Percentiles rank a stretch among this genome's conserved stretches.
These are phyloP conservation scores for Scolopax mira DNA, from an alignment of 2,113 vertebrate genomes.

Conservation along the genomic window DNA sequence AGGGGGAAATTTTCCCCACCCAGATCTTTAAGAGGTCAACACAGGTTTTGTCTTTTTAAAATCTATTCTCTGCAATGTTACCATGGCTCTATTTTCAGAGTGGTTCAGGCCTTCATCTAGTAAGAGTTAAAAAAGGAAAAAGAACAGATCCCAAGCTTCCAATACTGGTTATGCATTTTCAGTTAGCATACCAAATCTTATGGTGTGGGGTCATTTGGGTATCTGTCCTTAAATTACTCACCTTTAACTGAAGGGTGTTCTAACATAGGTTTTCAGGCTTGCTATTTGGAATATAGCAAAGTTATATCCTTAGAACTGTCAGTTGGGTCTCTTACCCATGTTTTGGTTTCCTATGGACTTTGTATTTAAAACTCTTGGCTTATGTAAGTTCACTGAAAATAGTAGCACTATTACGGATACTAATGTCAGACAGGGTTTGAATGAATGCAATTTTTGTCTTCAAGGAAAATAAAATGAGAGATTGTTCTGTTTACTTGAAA, in stretches of 20 bases:
- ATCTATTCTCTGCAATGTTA: background rate
- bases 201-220: fast-evolving
- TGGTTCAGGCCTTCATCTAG: background rate
- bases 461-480: background rate
- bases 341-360: background rate
- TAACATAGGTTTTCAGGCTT: background rate
- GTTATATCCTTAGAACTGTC: background rate
- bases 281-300: background rate
- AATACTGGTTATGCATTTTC: background rate
- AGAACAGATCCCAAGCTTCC: background rate
- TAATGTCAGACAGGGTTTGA: background rate
- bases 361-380: background rate
- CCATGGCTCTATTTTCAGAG: background rate
- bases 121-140: background rate
- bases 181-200: background rate
- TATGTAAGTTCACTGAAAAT: background rate
- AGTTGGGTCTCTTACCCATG: fast-evolving
- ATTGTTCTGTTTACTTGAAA: background rate
- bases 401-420: background rate
- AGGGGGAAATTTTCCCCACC: background rate
- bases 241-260: background rate
- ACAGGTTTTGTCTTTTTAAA: background rate
- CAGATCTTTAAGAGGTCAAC: background rate
- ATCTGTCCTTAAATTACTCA: background rate
- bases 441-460: background rate